Evolutionary conservation across 2,113 vertebrate genomes (phyloP), one percentile per base, ranked within the genome.

Genomic region (Hemiprocne comata): DNA sequence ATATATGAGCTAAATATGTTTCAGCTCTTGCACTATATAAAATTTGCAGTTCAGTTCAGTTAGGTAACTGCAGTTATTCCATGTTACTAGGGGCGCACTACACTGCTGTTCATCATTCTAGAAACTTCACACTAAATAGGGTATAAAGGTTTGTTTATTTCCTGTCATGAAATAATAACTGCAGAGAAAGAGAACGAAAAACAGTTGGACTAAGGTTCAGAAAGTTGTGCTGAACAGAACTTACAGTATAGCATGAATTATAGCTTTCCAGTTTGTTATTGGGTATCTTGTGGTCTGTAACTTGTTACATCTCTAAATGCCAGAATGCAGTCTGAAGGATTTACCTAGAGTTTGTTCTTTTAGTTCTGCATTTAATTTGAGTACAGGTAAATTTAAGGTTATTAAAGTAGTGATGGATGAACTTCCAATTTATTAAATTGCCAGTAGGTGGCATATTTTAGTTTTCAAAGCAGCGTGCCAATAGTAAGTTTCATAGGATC

Each of bases 361-460:
- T 58, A 55, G 16, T 51, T 74, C 71, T 82, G 31, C 2, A 1
- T 67, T 75, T 85, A 36, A 69, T 53, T 65, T 34, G n/a, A 73
- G 15, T 70, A 31, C 20, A 25, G 6, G 7, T 48, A 11, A 23
- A 26, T 66, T 50, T 26, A 8, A 40, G 50, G 42, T 13, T 16
- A 19, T 40, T 42, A 0, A 44, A 38, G n/a, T 28, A 15, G 55
- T 28, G 17, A 17, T 10, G 10, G 23, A 17, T 42, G 38, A 67
- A 31, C 9, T 55, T 69, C 8, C 34, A 53, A 1, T 93, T 91
- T 50, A 57, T 58, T 44, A 53, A 73, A 1, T 33, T 57, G 50
- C 92, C 95, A 80, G 65, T 78, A 96, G 96, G 42, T 96, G 94
- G 91, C 89, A 70, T 17, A 33, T 29, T 86, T 66, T 66, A 58